Base-by-base conservation (phyloP, 2,888 invertebrate genomes). In the Xestia sexstrigata region DNA sequence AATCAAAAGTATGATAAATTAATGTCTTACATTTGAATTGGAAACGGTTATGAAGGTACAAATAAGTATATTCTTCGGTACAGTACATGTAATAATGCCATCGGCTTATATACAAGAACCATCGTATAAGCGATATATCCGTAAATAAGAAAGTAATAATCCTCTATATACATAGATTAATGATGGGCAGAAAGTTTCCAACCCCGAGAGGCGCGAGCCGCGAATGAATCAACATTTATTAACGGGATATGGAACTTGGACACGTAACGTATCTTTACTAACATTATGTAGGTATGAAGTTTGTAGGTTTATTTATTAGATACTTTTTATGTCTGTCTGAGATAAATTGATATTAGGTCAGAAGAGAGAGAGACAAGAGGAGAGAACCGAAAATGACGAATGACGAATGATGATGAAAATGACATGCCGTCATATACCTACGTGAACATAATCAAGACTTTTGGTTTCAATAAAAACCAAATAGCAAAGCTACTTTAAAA, bases 141-240 rank as follows among this genome's bases (percentile, higher is more conserved):
- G n/a, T 79, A 58, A 13, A 60, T 55, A 74, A 52, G 60, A 78
- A 72, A 79, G 26, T 52, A 74, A 66, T 83, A 84, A 47, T 71
- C 30, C 70, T 63, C 45, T 6, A 45, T 82, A 70, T 9, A 42
- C 9, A 42, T 66, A 74, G 52, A 87, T 84, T 75, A 84, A 75
- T 87, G 69, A 87, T 79, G 72, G 75, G 35, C 75, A 66, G 73
- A 87, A 84, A 84, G 76, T 84, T 84, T 85, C 45, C 35, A 74
- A 66, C 66, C 68, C 26, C 49, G 58, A 39, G 74, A 47, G 71
- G 30, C 39, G 39, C 26, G 71, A 69, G 76, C 70, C 70, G 73
- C 42, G 81, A 65, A 76, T 81, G 87, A 87, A 84, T 81, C 85
- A 76, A 83, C 70, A 79, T 86, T 70, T 73, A 84, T 86, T 87